Conservation (phyloP, 2,888 invertebrate genomes). For the Dasypogon diadema region DNA sequence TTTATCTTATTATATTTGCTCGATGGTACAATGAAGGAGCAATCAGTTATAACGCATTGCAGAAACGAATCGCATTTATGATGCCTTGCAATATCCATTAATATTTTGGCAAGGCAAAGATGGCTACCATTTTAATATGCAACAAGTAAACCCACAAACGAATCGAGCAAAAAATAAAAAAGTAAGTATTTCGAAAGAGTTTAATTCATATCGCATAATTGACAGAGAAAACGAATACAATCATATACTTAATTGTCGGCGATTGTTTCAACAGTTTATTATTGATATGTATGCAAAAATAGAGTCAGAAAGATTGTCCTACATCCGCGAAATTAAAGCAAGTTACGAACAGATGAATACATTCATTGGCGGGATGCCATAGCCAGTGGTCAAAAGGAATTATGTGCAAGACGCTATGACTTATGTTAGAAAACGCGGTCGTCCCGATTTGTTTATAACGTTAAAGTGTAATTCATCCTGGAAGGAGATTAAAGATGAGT, state of each 20-base stretch:
- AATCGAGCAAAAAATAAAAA: conserved; percentile 20
- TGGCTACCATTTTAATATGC: conserved; percentile 58
- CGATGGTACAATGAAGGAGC: conserved; percentile 49
- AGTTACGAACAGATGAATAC: conserved; percentile 52
- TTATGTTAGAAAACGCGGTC: conserved; percentile 51
- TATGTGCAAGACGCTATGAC: conserved; percentile 55
- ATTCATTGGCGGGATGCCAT: conserved; percentile 63
- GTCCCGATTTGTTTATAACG: conserved; percentile 54
- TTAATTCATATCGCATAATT: conserved; percentile 32
- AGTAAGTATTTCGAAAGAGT: conserved; percentile 9
- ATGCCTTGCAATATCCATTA: conserved; percentile 64
- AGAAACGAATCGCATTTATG: conserved; percentile 61
- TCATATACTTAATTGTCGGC: conserved; percentile 10
- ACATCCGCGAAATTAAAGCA: not conserved
- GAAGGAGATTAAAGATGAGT: not conserved
- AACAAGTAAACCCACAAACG: conserved; percentile 52
- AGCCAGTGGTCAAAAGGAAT: conserved; percentile 57
- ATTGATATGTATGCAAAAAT: too few relatives aligned
- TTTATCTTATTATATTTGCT: not conserved
- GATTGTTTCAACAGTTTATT: conserved; percentile 11
- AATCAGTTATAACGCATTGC: conserved; percentile 57
- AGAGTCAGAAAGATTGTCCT: not conserved
- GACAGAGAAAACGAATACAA: conserved; percentile 26
- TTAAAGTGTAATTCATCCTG: conserved; percentile 51
- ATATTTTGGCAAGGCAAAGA: conserved; percentile 60